phyloP scores from a whole-genome alignment of 2,797 vertebrate species.

The Spinus pinus region DNA sequence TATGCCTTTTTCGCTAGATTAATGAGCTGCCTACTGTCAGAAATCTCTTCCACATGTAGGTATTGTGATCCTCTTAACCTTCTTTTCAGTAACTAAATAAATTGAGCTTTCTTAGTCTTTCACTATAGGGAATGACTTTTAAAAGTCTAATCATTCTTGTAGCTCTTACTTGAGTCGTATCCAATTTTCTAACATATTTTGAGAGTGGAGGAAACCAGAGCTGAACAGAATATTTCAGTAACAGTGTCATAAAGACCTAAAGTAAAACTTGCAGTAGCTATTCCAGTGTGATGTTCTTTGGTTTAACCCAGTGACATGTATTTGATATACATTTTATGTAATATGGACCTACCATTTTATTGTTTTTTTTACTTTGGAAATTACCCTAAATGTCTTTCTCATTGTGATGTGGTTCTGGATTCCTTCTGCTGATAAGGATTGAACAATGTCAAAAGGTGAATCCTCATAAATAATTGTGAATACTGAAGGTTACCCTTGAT shows the following conservation, averaged over 20 bases:
- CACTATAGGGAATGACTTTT: conserved; percentile 55
- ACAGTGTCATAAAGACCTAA: neutral
- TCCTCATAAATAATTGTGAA: neutral
- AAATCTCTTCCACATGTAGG: conserved; percentile 65
- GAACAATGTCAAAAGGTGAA: neutral
- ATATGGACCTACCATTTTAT: neutral
- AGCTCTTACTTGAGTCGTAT: conserved; percentile 16
- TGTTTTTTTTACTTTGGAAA: neutral
- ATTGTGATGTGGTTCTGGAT: neutral
- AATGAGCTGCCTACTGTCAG: conserved; percentile 68
- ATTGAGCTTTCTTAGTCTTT: conserved; percentile 57
- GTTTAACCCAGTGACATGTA: neutral
- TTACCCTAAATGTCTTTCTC: neutral
- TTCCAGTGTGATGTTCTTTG: neutral
- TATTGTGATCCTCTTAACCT: conserved; percentile 67
- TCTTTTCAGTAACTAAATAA: conserved; percentile 65
- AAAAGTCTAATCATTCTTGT: conserved; percentile 50
- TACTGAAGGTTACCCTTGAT: neutral
- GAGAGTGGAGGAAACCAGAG: neutral
- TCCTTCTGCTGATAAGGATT: neutral
- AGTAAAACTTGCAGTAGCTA: neutral
- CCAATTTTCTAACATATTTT: conserved; percentile 31
- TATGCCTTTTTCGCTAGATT: conserved; percentile 63
- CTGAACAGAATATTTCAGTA: neutral
- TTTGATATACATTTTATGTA: neutral